These are phyloP conservation scores for Leucosticte australis DNA, from an alignment of 2,113 vertebrate species.

Conservation along the genomic window DNA sequence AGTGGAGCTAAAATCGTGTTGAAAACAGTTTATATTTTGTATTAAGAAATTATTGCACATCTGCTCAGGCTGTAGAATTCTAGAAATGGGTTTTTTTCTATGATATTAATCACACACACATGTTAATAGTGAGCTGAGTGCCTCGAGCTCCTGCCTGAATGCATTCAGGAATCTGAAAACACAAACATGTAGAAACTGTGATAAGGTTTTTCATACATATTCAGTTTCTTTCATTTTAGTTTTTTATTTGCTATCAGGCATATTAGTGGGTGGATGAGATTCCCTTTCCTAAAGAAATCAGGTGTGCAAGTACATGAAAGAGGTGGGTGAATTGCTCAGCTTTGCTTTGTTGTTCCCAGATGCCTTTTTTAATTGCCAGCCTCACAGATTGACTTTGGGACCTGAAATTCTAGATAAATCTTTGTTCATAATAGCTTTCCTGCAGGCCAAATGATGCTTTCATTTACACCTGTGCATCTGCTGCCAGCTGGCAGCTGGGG, in stretches of 20 bases:
- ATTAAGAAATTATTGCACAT: background rate
- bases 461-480: background rate
- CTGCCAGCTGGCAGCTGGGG: conserved; percentile 13
- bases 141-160: background rate
- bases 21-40: background rate
- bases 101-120: background rate
- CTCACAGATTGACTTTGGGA: background rate
- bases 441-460: background rate
- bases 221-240: background rate
- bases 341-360: background rate
- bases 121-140: background rate
- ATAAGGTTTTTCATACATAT: background rate
- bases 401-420: conserved; percentile 10
- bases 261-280: background rate
- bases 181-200: background rate
- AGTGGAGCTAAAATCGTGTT: background rate
- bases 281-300: background rate
- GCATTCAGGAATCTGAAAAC: background rate
- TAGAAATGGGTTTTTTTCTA: background rate
- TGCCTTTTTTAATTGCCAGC: background rate
- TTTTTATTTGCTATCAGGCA: background rate
- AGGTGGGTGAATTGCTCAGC: background rate
- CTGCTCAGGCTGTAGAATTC: background rate
- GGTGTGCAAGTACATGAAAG: background rate
- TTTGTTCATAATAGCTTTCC: background rate